Percentiles rank a stretch among this genome's conserved stretches.
phyloP scores from a whole-genome alignment of 2,888 invertebrate genomes.

The Augochlorella aurata region DNA sequence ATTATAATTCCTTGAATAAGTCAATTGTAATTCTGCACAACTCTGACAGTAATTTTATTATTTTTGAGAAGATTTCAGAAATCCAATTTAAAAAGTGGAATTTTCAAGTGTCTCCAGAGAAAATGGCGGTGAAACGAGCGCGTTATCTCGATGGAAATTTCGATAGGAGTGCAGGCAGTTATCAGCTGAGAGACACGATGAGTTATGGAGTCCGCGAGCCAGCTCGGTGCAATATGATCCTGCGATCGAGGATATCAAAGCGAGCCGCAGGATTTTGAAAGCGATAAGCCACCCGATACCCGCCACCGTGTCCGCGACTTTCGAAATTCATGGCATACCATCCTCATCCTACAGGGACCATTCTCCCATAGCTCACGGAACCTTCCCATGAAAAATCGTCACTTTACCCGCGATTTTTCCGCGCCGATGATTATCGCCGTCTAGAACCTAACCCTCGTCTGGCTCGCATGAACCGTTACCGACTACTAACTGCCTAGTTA shows the following conservation, averaged over 20 bases:
- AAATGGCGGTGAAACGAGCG: not conserved
- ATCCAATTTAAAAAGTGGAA: not conserved
- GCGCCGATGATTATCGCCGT: constrained; percentile 39
- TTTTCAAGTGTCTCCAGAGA: not conserved
- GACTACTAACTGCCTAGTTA: constrained; percentile 42
- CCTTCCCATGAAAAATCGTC: not conserved
- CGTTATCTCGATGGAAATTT: not conserved
- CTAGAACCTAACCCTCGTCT: constrained; percentile 30
- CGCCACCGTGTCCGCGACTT: constrained; percentile 42
- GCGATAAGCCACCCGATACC: constrained; percentile 54
- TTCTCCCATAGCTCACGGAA: constrained; percentile 30
- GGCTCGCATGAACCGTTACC: constrained; percentile 48
- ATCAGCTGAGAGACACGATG: constrained; percentile 24
- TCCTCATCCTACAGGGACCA: constrained; percentile 5
- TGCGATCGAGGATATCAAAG: constrained; percentile 48
- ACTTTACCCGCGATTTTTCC: constrained; percentile 34
- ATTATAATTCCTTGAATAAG: too few species aligned
- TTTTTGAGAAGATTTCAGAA: too few species aligned
- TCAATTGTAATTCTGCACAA: too few species aligned
- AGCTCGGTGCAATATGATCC: constrained; percentile 60
- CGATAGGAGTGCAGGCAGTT: not conserved
- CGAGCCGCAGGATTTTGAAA: constrained; percentile 54
- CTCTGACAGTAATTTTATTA: too few species aligned
- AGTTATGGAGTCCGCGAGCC: constrained; percentile 38
- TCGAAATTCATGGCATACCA: constrained; percentile 39